Evolutionary conservation across 2,888 invertebrate genomes (phyloP), one percentile per base, ranked within the genome.

Genomic region (Paralinhomoeus sp.): DNA sequence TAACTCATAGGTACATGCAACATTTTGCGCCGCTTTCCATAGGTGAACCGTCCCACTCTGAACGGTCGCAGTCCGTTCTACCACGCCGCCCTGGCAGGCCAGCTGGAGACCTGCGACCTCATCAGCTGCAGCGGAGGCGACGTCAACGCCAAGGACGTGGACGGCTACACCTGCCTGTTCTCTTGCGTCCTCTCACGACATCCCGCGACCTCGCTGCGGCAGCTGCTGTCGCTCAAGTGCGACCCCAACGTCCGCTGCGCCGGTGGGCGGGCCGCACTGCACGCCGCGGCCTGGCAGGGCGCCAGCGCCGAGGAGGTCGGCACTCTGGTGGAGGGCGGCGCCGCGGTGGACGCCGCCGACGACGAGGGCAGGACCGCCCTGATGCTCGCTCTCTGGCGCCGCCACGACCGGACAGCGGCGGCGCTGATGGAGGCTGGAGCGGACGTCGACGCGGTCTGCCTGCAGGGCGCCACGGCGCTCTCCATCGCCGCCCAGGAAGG

Each of bases 401-500:
- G 40, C 9, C 45, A 45, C 13, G 13, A 17, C 37, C 15, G 9
- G 2, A 18, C 33, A 12, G 33, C 22, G 20, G 17, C 17, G 7
- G 3, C 9, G 2, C 42, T 45, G 39, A 23, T 45, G 37, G 33
- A 12, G 17, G 3, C 3, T 7, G 21, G 37, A 7, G 45, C 39
- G 12, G 42, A 45, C 34, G 23, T 33, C 20, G 20, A 42, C 38
- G 35, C 24, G 18, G 35, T 24, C 34, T 41, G 41, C 34, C 20
- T 12, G 68, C 65, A 67, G n/a, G 89, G 89, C 22, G 89, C 89
- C 40, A 87, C 89, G 17, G 85, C 89, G 12, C 69, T 91, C 48
- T 65, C 85, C 55, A 87, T 91, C 46, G 87, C 89, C 0, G 82
- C 89, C 1, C 89, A 89, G 64, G 89, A 89, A 63, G 89, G 89